Evolutionary conservation across 2,113 vertebrate species (phyloP).

Genomic region (Solea senegalensis): DNA sequence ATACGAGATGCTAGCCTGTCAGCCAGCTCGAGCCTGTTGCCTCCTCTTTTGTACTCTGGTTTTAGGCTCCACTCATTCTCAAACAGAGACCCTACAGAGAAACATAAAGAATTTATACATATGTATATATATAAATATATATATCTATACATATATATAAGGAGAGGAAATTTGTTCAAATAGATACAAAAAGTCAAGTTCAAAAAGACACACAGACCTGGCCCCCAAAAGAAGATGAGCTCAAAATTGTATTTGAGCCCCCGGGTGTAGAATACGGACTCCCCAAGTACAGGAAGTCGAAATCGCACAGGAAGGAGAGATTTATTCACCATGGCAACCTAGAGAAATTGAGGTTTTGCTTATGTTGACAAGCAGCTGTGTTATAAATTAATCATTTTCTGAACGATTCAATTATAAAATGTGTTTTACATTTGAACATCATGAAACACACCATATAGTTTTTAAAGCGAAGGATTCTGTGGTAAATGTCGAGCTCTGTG

Average conservation of each 20-base stretch:
- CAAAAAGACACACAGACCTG: slow-evolving; percentile 75
- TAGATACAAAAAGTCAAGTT: background rate
- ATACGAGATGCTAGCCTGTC: slow-evolving; percentile 94
- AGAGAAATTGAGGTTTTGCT: slow-evolving; percentile 5
- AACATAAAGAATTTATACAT: background rate
- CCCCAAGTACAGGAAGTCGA: slow-evolving; percentile 87
- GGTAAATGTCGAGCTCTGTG: slow-evolving; percentile 94
- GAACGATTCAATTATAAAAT: background rate
- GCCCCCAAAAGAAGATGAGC: slow-evolving; percentile 99
- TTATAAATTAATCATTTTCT: background rate
- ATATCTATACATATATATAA: background rate
- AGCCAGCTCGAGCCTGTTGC: slow-evolving; percentile 92
- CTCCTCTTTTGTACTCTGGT: slow-evolving; percentile 91
- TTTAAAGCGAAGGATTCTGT: slow-evolving; percentile 97
- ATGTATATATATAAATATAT: background rate
- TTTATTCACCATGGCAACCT: slow-evolving; percentile 96
- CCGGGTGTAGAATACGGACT: slow-evolving; percentile 91
- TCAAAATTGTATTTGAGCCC: slow-evolving; percentile 99
- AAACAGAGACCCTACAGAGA: slow-evolving; percentile 88
- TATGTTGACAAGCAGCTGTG: background rate
- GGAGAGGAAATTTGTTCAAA: background rate
- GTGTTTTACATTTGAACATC: background rate
- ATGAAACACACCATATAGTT: slow-evolving; percentile 91
- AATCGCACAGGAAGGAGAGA: slow-evolving; percentile 94
- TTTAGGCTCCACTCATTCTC: slow-evolving; percentile 98